These are phyloP conservation scores for Fulmarus glacialis DNA, from an alignment of 2,113 vertebrate species.

Conservation along the genomic window DNA sequence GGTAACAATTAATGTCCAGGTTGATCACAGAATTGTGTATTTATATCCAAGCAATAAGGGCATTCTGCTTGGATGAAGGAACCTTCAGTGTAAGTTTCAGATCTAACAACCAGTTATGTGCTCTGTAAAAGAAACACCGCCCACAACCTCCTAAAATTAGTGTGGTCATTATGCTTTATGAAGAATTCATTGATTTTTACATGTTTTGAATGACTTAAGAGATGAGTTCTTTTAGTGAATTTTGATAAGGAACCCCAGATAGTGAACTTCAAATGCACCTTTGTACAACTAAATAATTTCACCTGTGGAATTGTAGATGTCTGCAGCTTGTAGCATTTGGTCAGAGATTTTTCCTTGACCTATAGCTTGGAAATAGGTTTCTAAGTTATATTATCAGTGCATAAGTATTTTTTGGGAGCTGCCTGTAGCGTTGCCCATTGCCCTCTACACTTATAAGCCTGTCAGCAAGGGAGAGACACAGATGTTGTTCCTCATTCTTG, in stretches of 20 bases:
- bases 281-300: background rate
- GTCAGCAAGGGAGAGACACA: background rate
- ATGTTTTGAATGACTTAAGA: background rate
- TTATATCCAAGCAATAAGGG: background rate
- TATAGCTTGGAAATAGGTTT: background rate
- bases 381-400: background rate
- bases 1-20: background rate
- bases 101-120: background rate
- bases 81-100: background rate
- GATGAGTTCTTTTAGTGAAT: background rate
- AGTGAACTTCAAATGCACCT: background rate
- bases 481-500: background rate
- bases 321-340: background rate
- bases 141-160: background rate
- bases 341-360: background rate
- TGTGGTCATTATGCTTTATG: background rate
- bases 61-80: background rate
- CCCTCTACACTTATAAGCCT: background rate
- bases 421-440: background rate
- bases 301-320: background rate
- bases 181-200: background rate
- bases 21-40: background rate
- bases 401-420: background rate
- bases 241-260: background rate
- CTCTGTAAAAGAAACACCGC: background rate